Conservation (phyloP, 2,888 invertebrate genomes). For the Pristionchus exspectatus region DNA sequence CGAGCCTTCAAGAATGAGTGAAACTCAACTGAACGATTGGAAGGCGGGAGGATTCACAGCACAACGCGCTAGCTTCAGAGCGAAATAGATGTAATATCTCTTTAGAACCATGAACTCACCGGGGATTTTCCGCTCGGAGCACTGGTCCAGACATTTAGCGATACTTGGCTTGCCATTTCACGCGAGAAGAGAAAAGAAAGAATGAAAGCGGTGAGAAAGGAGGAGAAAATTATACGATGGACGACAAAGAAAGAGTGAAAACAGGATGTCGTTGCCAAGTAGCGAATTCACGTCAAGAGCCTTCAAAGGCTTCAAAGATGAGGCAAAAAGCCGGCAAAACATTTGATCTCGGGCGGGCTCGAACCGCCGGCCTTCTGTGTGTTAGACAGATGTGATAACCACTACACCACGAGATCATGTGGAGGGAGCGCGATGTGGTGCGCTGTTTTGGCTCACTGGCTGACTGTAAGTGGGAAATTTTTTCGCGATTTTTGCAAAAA, state of each 20-base stretch:
- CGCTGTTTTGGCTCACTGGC: neutral
- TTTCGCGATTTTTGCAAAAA: neutral
- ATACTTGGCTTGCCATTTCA: neutral
- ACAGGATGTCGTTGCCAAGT: neutral
- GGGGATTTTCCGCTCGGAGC: neutral
- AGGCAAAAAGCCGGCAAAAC: neutral
- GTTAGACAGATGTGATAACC: conserved; percentile 73
- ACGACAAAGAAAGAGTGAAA: conserved; percentile 24
- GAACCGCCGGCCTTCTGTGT: conserved; percentile 72
- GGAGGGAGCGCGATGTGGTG: neutral
- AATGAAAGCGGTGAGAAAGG: neutral
- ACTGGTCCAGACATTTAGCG: neutral
- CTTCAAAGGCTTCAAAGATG: neutral
- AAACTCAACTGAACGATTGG: neutral
- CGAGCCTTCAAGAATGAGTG: neutral
- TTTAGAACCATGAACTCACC: neutral
- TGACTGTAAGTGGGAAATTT: neutral
- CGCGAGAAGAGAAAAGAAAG: neutral
- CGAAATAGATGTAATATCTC: neutral
- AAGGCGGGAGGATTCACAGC: neutral
- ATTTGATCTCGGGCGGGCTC: conserved; percentile 70
- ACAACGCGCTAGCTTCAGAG: neutral
- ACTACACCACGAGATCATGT: conserved; percentile 62
- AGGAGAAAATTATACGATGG: neutral
- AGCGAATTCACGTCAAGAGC: neutral